Base-by-base conservation (phyloP, 2,888 invertebrate genomes). In the Ypsolopha scabrella region DNA sequence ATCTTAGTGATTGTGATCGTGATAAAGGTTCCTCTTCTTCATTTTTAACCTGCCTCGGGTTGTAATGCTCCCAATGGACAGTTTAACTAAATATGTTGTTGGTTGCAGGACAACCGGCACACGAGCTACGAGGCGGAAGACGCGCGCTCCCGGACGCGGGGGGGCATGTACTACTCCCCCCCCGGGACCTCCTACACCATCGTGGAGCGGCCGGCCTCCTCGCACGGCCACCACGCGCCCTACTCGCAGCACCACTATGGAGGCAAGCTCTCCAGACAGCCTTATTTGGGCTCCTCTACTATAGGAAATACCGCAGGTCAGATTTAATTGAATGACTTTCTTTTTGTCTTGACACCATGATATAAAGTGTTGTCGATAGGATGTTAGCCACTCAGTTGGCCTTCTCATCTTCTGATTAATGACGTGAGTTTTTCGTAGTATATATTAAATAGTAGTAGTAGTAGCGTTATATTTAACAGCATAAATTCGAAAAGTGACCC, bases 161-260 rank as follows among this genome's bases (percentile, higher is more conserved):
- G 93, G 59, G 91, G 93, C 58, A 87, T 92, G 58, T 95, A 95
- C 80, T 95, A 94, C 79, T 95, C 94, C 58, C 95, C 95, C 53
- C 95, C 95, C 35, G 95, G 95, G 57, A 95, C 95, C 59, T 94
- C 94, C 53, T 95, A 95, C 80, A 95, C 95, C 68, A 95, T 95
- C 75, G 92, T 95, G 67, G 95, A 95, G 81, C 88, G 94, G 57
- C 92, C 92, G 56, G 91, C 91, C 57, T 91, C 91, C 62, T 91
- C 91, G 48, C 91, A 91, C 59, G 91, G 91, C 67, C 91, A 91
- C 64, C 92, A 92, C 58, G 66, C 78, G 35, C 72, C 81, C 41
- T 85, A 83, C 76, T 88, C 88, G 51, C 89, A 90, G 70, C 88
- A 89, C 58, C 89, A 89, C 64, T 90, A 86, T 64, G 60, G 77